Conservation (phyloP, 2,888 invertebrate genomes). For the Dastarcus helophoroides region DNA sequence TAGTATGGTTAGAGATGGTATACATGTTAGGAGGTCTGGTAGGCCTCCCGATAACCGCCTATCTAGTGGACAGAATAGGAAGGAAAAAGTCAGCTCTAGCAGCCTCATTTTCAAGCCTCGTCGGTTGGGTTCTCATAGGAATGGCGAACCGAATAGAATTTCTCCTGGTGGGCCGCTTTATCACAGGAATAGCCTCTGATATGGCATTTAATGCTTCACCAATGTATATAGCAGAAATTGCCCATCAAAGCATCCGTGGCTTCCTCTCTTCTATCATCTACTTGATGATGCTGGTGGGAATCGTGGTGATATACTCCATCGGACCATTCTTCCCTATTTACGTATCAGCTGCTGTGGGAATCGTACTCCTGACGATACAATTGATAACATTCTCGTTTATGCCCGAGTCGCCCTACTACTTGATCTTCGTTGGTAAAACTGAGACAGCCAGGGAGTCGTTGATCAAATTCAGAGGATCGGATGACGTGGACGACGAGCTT, state of each 20-base stretch:
- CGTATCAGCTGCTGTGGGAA: conserved; percentile 28
- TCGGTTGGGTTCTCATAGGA: conserved; percentile 31
- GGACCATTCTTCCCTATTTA: conserved; percentile 31
- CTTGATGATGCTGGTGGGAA: conserved; percentile 33
- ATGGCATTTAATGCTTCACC: conserved; percentile 34
- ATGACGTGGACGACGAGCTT: conserved; percentile 27
- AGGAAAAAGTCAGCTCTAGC: conserved; percentile 28
- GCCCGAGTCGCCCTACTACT: conserved; percentile 34
- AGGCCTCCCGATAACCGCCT: conserved; percentile 28
- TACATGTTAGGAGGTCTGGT: conserved; percentile 22
- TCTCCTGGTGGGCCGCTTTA: conserved; percentile 27
- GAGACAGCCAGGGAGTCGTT: conserved; percentile 27
- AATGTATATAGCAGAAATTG: conserved; percentile 35
- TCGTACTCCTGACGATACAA: conserved; percentile 24
- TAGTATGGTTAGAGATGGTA: conserved; percentile 24
- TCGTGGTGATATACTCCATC: conserved; percentile 24
- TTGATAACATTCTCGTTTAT: conserved; percentile 28
- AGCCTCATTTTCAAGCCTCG: conserved; percentile 26
- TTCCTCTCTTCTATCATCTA: conserved; percentile 31
- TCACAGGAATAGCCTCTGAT: conserved; percentile 31
- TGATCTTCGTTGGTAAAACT: conserved; percentile 23
- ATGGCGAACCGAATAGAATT: conserved; percentile 21
- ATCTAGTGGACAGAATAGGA: conserved; percentile 27
- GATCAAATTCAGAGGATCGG: conserved; percentile 21
- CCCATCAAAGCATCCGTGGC: conserved; percentile 33